Evolutionary conservation across 2,888 invertebrate genomes (phyloP).

Genomic region (Apamea anceps): DNA sequence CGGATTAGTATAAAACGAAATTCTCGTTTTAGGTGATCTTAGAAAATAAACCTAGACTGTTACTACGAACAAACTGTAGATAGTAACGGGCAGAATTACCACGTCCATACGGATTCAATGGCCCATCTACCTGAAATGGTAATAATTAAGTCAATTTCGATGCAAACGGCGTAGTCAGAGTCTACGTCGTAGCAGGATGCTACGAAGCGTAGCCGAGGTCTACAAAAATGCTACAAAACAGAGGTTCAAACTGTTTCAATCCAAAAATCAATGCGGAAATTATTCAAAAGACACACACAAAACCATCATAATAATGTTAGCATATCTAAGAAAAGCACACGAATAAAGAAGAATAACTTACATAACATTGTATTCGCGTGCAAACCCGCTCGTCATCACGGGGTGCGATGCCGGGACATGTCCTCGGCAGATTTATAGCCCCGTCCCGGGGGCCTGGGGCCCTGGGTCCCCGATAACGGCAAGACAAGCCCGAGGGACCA

Average conservation of each 20-base stretch:
- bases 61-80: not conserved
- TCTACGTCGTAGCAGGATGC: constrained; percentile 24
- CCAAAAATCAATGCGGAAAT: not conserved
- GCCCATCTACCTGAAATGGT: constrained; percentile 27
- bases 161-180: constrained; percentile 28
- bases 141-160: constrained; percentile 36
- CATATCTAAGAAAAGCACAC: constrained; percentile 20
- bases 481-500: constrained; percentile 58
- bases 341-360: constrained; percentile 45
- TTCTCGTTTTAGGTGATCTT: not conserved
- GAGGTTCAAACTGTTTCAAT: not conserved
- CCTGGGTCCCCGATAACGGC: constrained; percentile 61
- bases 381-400: constrained; percentile 56
- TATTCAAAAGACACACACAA: constrained; percentile 18
- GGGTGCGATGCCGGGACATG: constrained; percentile 50
- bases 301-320: constrained; percentile 27
- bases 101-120: constrained; percentile 26
- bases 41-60: constrained; percentile 6
- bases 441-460: constrained; percentile 42
- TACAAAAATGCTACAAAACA: constrained; percentile 19
- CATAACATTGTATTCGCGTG: constrained; percentile 31
- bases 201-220: constrained; percentile 28
- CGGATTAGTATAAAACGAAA: not conserved
- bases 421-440: constrained; percentile 65
- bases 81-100: constrained; percentile 21